Conservation (phyloP, 2,113 vertebrate species). For the Sinocyclocheilus grahami region DNA sequence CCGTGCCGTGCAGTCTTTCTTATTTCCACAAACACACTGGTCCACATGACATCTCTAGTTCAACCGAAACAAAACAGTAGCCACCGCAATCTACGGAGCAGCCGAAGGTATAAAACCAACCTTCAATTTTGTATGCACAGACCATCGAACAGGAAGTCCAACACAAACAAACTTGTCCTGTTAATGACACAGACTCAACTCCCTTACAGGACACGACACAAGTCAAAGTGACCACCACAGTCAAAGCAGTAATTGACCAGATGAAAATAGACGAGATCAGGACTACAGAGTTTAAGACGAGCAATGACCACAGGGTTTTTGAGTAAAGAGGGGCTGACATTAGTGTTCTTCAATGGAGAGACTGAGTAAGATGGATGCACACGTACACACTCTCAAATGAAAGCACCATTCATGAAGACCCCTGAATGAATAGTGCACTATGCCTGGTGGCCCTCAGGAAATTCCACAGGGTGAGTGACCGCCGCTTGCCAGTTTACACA, state of each 20-base stretch:
- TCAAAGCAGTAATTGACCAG: constrained; percentile 66
- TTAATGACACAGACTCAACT: constrained; percentile 62
- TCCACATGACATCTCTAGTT: constrained; percentile 35
- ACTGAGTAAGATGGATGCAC: constrained; percentile 9
- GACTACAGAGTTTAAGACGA: constrained; percentile 35
- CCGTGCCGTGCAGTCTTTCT: constrained; percentile 25
- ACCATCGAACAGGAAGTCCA: constrained; percentile 56
- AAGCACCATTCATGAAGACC: constrained; percentile 45
- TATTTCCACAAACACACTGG: constrained; percentile 36
- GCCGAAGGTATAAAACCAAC: constrained; percentile 56
- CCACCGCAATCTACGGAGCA: constrained; percentile 59
- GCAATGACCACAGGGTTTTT: constrained; percentile 7
- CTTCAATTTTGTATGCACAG: constrained; percentile 64
- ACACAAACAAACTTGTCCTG: constrained; percentile 70
- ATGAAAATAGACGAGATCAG: constrained; percentile 58
- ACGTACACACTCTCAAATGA: constrained; percentile 36
- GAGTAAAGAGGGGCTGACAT: constrained; percentile 13
- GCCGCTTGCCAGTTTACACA: constrained; percentile 44
- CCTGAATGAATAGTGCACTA: constrained; percentile 57
- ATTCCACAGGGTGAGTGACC: constrained; percentile 56
- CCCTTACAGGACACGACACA: constrained; percentile 60
- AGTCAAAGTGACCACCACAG: constrained; percentile 57
- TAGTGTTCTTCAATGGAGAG: constrained; percentile 33
- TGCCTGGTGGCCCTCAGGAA: constrained; percentile 63
- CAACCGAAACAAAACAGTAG: constrained; percentile 55